A percentile compares a stretch with the other conserved stretches of the same genome.
These are phyloP conservation scores for Hirtodrosophila histrioides DNA, from an alignment of 2,888 invertebrate genomes.

Conservation along the genomic window DNA sequence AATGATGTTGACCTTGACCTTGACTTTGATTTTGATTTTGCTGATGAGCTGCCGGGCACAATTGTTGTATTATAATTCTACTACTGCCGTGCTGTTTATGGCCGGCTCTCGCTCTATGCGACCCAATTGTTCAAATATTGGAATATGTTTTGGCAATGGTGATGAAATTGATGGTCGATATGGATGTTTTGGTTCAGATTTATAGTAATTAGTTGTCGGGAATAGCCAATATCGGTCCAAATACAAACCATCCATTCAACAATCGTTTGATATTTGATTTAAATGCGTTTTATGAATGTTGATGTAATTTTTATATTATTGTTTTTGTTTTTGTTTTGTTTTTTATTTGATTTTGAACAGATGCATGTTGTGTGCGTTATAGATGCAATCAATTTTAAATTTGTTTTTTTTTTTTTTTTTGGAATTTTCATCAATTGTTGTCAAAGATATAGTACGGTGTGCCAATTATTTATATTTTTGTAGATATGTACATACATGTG, in stretches of 20 bases:
- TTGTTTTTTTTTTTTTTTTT: too few species aligned
- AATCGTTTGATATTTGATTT: conserved; percentile 15
- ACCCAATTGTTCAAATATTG: conserved; percentile 17
- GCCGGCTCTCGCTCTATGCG: conserved; percentile 22
- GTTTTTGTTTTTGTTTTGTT: too few species aligned
- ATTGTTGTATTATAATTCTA: conserved; percentile 48
- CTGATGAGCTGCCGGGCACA: conserved; percentile 26
- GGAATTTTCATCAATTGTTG: conserved; percentile 4
- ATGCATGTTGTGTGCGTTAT: background rate
- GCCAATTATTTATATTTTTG: conserved; percentile 13
- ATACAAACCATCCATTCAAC: conserved; percentile 22
- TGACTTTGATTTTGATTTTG: conserved; percentile 26
- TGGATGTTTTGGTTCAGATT: conserved; percentile 22
- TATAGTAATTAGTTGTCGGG: conserved; percentile 1
- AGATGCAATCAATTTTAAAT: conserved; percentile 6
- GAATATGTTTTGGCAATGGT: conserved; percentile 17
- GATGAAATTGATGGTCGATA: conserved; percentile 19
- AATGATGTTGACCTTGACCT: conserved; percentile 30
- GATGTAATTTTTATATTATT: conserved; percentile 4
- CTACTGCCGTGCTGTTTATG: conserved; percentile 30
- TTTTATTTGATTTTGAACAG: too few species aligned
- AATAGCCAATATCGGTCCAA: conserved; percentile 12
- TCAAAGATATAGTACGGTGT: background rate
- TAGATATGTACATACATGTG: conserved; percentile 21
- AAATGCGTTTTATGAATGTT: conserved; percentile 14